phyloP scores from a whole-genome alignment of 2,113 vertebrate genomes.

The Menidia beryllina region DNA sequence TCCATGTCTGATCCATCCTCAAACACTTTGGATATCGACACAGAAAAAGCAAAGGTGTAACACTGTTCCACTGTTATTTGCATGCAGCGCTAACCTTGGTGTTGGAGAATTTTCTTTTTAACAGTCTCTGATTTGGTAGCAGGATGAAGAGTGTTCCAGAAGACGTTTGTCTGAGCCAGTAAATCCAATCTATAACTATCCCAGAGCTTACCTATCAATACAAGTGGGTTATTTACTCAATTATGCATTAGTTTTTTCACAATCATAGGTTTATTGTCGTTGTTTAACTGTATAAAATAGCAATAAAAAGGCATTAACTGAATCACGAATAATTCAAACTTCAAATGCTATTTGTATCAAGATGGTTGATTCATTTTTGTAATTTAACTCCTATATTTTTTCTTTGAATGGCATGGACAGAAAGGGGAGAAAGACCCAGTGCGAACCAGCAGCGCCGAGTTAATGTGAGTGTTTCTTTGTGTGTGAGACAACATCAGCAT shows the following conservation, averaged over 20 bases:
- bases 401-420: background rate
- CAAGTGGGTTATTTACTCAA: slow-evolving; percentile 7
- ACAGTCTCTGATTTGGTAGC: background rate
- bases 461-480: slow-evolving; percentile 62
- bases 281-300: slow-evolving; percentile 12
- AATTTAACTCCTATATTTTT: background rate
- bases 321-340: background rate
- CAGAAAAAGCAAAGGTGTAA: slow-evolving; percentile 26
- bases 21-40: background rate
- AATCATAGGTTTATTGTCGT: background rate
- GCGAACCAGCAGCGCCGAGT: background rate
- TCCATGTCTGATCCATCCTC: slow-evolving; percentile 55
- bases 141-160: background rate
- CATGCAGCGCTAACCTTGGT: background rate
- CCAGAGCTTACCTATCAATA: background rate
- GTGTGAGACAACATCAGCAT: background rate
- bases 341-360: background rate
- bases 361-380: background rate
- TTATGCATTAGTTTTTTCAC: no score
- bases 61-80: background rate
- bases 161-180: slow-evolving; percentile 51
- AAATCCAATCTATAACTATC: slow-evolving; percentile 50
- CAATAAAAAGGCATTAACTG: background rate
- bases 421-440: fast-evolving
- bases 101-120: background rate